Evolutionary conservation across 92 coral and sea anemone genomes (phyloP), one percentile per base, ranked within the genome.

Genomic region (Heteractis magnifica): DNA sequence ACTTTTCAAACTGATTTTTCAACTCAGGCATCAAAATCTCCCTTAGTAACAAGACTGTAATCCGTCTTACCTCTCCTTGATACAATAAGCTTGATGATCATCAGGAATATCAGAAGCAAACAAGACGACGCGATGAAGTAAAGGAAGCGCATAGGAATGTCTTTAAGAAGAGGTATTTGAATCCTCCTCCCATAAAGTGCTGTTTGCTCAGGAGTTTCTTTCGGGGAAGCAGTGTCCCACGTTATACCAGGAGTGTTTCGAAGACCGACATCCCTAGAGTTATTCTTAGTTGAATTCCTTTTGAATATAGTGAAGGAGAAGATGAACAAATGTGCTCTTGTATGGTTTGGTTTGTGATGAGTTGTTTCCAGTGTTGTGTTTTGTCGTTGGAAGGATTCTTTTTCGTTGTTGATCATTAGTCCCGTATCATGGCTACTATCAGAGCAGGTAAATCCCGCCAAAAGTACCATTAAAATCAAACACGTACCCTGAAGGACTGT

Each of bases 11-110:
- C 7, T 18, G 7, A 16, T 4, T 68, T 41, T 68, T 23, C 26
- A 65, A 18, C 51, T 75, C 85, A 93, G 34, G 98, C 98, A 80
- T 93, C 98, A 59, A 93, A 93, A 75, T 93, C 98, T 59, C 98
- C 98, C 85, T 91, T 93, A 19, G 98, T 93, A 5, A 93, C 98
- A 55, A 93, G 88, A 76, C 85, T 87, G 78, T 93, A 91, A 73
- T 91, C 98, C 81, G 77, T 83, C 64, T 88, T 91, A 56, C 80
- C 92, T 72, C 87, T 83, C 72, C 98, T 81, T 14, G 92, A 89
- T 12, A 93, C 85, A 18, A 91, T 75, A 62, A 93, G 85, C 79
- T 88, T 91, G 79, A 93, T 85, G 44, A 93, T 82, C 93, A 93
- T 85, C 9, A 93, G 86, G 8, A 93, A 86, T 52, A 93, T 58